phyloP scores from a whole-genome alignment of 1,140 invertebrate species.

The Drosophila teissieri region DNA sequence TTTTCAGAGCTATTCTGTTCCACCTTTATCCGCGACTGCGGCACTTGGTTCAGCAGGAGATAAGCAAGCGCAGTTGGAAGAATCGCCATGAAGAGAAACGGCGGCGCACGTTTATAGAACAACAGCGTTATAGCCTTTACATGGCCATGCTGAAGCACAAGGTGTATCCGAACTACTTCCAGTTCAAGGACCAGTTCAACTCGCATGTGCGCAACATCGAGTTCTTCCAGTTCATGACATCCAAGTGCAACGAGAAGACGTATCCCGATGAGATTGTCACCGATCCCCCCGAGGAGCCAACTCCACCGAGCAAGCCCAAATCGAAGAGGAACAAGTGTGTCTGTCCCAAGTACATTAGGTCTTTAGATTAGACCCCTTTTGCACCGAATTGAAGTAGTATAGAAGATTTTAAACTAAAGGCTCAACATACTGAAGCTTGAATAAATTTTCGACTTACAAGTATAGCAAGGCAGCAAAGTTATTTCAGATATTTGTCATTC shows the following conservation, averaged over 20 bases:
- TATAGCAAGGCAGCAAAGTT: no score
- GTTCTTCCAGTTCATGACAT: constrained; percentile 67
- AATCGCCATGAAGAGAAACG: constrained; percentile 31
- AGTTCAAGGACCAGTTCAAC: constrained; percentile 58
- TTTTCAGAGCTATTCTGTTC: constrained; percentile 44
- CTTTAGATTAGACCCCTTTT: constrained; percentile 12
- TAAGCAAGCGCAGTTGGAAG: constrained; percentile 62
- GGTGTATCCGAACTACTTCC: constrained; percentile 74
- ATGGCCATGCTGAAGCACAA: constrained; percentile 72
- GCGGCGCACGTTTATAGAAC: constrained; percentile 52
- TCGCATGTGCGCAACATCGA: constrained; percentile 68
- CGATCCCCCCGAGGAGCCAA: background rate
- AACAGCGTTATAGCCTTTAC: constrained; percentile 70
- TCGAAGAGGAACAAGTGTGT: constrained; percentile 53
- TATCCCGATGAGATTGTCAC: constrained; percentile 13
- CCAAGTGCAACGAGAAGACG: constrained; percentile 58
- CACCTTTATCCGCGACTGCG: constrained; percentile 56
- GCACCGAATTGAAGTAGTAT: background rate
- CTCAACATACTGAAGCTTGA: no score
- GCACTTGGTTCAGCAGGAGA: constrained; percentile 28
- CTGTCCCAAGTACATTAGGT: constrained; percentile 60
- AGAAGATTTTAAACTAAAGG: background rate
- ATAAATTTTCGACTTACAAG: no score
- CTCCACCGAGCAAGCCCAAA: background rate
- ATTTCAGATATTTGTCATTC: no score